These are phyloP conservation scores for Pectinophora gossypiella DNA, from an alignment of 1,140 invertebrate species.

Conservation along the genomic window DNA sequence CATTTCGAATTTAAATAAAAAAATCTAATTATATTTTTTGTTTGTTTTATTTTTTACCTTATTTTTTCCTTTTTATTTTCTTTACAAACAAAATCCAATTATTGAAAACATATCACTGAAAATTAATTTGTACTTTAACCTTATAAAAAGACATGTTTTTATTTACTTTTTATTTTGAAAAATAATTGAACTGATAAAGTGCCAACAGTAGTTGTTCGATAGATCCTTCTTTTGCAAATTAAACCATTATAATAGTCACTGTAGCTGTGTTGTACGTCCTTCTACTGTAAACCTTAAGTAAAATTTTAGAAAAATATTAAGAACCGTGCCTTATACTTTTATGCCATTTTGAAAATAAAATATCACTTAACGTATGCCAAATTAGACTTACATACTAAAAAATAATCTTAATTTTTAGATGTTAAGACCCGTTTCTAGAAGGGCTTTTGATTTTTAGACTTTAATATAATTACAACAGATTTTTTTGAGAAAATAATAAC, in stretches of 20 bases:
- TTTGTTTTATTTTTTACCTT: constrained; percentile 62
- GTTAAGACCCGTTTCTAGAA: too few species aligned
- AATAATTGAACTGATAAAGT: constrained; percentile 16
- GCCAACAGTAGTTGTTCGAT: constrained; percentile 30
- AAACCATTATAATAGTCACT: constrained; percentile 17
- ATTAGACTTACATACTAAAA: constrained; percentile 26
- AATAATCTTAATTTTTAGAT: too few species aligned
- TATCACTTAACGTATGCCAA: constrained; percentile 63
- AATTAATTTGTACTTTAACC: constrained; percentile 18
- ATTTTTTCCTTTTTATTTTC: constrained; percentile 20
- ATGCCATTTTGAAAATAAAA: constrained; percentile 68
- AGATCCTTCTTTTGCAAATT: constrained; percentile 5
- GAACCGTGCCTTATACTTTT: constrained; percentile 72
- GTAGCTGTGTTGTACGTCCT: constrained; percentile 62
- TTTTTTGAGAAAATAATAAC: too few species aligned
- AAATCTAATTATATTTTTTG: constrained; percentile 47
- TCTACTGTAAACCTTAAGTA: constrained; percentile 46
- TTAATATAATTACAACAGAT: too few species aligned
- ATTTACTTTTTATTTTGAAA: constrained; percentile 10
- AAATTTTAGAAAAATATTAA: constrained; percentile 56
- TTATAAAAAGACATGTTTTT: background rate
- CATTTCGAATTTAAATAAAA: constrained; percentile 70
- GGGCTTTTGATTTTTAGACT: too few species aligned
- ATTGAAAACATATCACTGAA: constrained; percentile 55
- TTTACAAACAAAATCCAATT: constrained; percentile 28